Conservation (phyloP, 2,888 invertebrate genomes). For the Ecliptopera silaceata region DNA sequence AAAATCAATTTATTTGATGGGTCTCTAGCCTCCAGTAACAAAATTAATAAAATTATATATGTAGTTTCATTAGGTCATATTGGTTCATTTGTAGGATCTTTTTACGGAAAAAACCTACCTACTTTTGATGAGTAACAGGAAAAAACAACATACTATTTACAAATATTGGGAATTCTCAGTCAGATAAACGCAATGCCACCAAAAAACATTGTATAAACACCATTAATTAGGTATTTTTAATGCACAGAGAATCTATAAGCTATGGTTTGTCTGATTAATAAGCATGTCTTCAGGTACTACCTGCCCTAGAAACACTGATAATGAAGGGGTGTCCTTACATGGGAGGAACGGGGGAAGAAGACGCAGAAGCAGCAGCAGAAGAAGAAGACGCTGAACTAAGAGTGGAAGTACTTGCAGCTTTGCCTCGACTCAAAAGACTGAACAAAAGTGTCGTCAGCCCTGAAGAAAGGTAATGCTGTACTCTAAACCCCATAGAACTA, state of each 20-base stretch:
- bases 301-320: slow-evolving; percentile 75
- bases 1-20: not conserved
- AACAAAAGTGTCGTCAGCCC: slow-evolving; percentile 78
- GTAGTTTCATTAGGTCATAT: not conserved
- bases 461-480: slow-evolving; percentile 74
- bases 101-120: slow-evolving; percentile 1
- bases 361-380: slow-evolving; percentile 55
- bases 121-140: not conserved
- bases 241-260: too few species aligned
- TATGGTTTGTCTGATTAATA: too few species aligned
- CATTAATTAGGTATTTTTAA: too few species aligned
- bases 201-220: too few species aligned
- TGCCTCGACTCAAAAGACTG: slow-evolving; percentile 80
- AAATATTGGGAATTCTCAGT: too few species aligned
- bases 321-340: slow-evolving; percentile 81
- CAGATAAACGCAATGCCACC: too few species aligned
- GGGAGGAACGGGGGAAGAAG: slow-evolving; percentile 70
- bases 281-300: slow-evolving; percentile 63
- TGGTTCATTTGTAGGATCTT: too few species aligned
- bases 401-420: slow-evolving; percentile 72
- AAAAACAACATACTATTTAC: not conserved
- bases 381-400: slow-evolving; percentile 69
- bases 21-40: not conserved
- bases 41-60: not conserved
- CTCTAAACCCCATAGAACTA: too few species aligned